Conservation (phyloP, 2,797 vertebrate genomes). For the Pristis pectinata region DNA sequence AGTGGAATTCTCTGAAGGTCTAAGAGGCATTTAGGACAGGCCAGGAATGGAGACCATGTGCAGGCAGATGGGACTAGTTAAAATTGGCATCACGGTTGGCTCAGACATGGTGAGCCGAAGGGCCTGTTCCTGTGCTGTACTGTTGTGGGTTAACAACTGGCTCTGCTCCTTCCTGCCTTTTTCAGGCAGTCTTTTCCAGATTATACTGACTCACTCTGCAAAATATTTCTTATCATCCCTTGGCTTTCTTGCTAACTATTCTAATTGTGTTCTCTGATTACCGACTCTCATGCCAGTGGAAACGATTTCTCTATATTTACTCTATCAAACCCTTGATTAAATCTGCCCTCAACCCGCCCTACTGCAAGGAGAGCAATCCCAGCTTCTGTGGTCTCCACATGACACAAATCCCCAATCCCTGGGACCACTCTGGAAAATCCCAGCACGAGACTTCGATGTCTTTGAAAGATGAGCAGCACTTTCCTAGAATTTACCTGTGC, state of each 20-base stretch:
- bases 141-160: not conserved
- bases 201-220: not conserved
- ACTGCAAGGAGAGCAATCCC: not conserved
- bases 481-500: not conserved
- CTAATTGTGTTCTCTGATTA: not conserved
- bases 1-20: no score
- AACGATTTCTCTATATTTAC: not conserved
- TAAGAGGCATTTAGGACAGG: no score
- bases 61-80: no score
- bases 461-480: not conserved
- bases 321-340: not conserved
- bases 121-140: no score
- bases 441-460: not conserved
- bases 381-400: not conserved
- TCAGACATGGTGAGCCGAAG: no score
- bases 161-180: not conserved
- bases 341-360: not conserved
- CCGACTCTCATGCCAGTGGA: not conserved
- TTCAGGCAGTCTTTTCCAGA: no score
- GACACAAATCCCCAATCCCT: not conserved
- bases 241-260: not conserved
- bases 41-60: no score
- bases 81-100: no score
- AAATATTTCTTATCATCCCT: not conserved
- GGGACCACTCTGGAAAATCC: not conserved